These are phyloP conservation scores for Phyllopteryx taeniolatus DNA, from an alignment of 2,113 vertebrate species.

Conservation along the genomic window DNA sequence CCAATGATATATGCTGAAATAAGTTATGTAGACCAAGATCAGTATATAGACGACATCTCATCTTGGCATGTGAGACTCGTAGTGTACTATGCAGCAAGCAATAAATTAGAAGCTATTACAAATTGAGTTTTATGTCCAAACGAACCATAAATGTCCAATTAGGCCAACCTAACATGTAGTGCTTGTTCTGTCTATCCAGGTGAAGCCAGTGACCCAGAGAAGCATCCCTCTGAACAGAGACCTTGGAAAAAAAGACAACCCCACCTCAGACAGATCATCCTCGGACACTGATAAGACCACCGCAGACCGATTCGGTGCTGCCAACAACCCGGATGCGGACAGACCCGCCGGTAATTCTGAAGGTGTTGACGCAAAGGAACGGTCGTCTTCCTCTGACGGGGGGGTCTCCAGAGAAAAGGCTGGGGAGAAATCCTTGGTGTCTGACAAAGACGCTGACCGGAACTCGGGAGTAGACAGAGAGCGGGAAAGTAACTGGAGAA, in stretches of 20 bases:
- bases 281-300: conserved; percentile 43
- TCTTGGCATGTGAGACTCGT: neutral
- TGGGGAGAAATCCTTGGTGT: conserved; percentile 35
- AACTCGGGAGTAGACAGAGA: conserved; percentile 39
- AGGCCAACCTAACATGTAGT: neutral
- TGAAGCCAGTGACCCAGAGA: conserved; percentile 56
- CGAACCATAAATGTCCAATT: neutral
- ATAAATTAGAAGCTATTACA: neutral
- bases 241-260: conserved; percentile 56
- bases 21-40: neutral
- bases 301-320: conserved; percentile 39
- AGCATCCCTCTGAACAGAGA: conserved; percentile 67
- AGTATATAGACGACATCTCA: no score
- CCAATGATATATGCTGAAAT: no score
- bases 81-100: neutral
- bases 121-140: neutral
- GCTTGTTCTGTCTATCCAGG: conserved; percentile 20
- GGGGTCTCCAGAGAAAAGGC: conserved; percentile 45
- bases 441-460: conserved; percentile 44
- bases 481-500: conserved; percentile 38
- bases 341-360: conserved; percentile 32
- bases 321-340: conserved; percentile 31
- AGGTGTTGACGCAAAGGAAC: conserved; percentile 37
- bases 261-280: conserved; percentile 26
- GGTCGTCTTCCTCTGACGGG: conserved; percentile 37